phyloP scores from a whole-genome alignment of 1,140 invertebrate genomes.

The Pseudoatta argentina region DNA sequence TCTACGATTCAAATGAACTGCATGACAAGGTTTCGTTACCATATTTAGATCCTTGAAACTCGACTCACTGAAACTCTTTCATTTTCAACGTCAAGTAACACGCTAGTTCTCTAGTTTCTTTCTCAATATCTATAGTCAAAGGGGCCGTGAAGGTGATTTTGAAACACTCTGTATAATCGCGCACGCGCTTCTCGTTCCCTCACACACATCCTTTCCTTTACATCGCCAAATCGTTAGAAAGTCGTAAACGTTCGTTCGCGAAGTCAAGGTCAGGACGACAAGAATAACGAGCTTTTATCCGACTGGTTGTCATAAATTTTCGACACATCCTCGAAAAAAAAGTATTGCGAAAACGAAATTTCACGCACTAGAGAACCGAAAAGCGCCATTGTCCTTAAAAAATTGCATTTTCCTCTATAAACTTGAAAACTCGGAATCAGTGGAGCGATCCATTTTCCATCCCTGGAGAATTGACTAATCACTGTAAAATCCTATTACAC shows the following conservation, averaged over 20 bases:
- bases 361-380: background rate
- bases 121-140: background rate
- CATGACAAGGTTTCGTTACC: conserved; percentile 20
- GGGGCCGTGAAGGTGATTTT: background rate
- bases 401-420: conserved; percentile 19
- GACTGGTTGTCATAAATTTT: conserved; percentile 10
- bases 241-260: conserved; percentile 21
- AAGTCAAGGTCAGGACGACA: conserved; percentile 33
- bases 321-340: background rate
- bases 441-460: background rate
- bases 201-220: background rate
- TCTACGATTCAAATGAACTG: conserved; percentile 21
- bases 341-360: conserved; percentile 6
- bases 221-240: conserved; percentile 2
- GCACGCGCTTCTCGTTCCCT: conserved; percentile 9
- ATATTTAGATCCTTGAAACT: conserved; percentile 2
- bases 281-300: conserved; percentile 21
- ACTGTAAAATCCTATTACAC: conserved; percentile 17
- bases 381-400: conserved; percentile 4
- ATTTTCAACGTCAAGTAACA: background rate
- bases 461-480: conserved; percentile 25
- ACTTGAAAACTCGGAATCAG: background rate
- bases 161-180: conserved; percentile 3
- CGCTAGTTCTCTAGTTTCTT: background rate
- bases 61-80: background rate